These are phyloP conservation scores for Penaeus vannamei DNA, from an alignment of 1,140 invertebrate genomes.

Conservation along the genomic window DNA sequence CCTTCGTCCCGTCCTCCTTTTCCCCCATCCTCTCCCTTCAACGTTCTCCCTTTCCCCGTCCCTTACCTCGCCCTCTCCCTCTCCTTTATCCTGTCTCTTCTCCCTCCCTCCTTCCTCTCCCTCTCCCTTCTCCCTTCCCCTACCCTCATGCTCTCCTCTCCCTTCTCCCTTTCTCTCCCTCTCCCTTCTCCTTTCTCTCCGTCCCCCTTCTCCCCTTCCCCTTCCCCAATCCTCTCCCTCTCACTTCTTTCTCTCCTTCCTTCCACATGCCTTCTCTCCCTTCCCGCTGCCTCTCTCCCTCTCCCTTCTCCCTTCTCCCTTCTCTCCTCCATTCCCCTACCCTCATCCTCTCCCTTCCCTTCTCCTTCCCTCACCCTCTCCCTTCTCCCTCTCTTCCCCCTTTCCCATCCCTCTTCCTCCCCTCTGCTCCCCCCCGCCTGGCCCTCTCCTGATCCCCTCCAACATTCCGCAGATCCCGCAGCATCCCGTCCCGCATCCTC, in stretches of 20 bases:
- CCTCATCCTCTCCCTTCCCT: background rate
- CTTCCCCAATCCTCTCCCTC: background rate
- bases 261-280: background rate
- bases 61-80: no score
- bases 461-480: no score
- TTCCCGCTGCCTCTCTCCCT: background rate
- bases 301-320: background rate
- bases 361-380: background rate
- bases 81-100: no score
- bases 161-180: conserved; percentile 10
- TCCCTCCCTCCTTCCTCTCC: no score
- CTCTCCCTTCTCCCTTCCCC: no score
- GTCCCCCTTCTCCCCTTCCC: background rate
- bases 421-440: background rate
- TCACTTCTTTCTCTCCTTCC: background rate
- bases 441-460: no score
- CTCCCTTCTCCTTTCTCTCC: background rate
- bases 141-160: background rate
- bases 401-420: background rate
- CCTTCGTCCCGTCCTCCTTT: background rate
- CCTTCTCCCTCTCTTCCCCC: background rate
- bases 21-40: no score
- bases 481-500: no score
- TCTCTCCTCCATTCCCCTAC: no score
- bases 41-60: no score